Base-by-base conservation (phyloP, 2,888 invertebrate species). In the Ormyrus pomaceus region DNA sequence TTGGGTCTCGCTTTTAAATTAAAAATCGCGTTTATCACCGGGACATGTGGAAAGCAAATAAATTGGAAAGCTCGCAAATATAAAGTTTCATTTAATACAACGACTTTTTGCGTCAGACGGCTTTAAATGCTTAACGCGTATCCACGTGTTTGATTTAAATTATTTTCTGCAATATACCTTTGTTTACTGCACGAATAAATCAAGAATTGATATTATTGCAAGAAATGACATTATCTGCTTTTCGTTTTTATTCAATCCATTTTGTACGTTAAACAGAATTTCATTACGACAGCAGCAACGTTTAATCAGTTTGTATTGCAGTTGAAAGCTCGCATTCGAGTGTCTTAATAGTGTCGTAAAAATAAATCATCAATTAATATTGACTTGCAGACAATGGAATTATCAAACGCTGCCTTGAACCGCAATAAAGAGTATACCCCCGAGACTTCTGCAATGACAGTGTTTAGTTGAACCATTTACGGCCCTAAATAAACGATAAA, bases 331-430 rank as follows among this genome's bases (percentile, higher is more conserved):
- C 48, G 19, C 13, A 45, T 19, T 13, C 6, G 48, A 19, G 66
- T 13, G 55, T 68, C 48, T 68, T 78, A 55, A 73, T 68, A 73
- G 62, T 51, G 69, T 69, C 74, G 62, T 74, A 51, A 69, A 56
- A 51, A 79, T 79, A 74, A 79, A 74, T 74, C 79, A 74, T 70
- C 79, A 56, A 73, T 79, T 70, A 74, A 64, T 69, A 70, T 74
- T 65, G 74, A 74, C 70, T 62, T 59, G 19, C 51, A 46, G 9
- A 79, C 64, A 70, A 73, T 64, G 64, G 69, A 69, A 72, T 66
- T 72, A 72, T 55, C 58, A 78, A 78, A 72, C 8, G 62, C 48
- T 34, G 77, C 59, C 72, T 72, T 78, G 65, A 78, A 65, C 50
- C 59, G 77, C 72, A 66, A 66, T 78, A 66, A 78, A 72, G 51